Evolutionary conservation across 2,888 invertebrate species (phyloP).

Genomic region (Scaptomyza tumidula): DNA sequence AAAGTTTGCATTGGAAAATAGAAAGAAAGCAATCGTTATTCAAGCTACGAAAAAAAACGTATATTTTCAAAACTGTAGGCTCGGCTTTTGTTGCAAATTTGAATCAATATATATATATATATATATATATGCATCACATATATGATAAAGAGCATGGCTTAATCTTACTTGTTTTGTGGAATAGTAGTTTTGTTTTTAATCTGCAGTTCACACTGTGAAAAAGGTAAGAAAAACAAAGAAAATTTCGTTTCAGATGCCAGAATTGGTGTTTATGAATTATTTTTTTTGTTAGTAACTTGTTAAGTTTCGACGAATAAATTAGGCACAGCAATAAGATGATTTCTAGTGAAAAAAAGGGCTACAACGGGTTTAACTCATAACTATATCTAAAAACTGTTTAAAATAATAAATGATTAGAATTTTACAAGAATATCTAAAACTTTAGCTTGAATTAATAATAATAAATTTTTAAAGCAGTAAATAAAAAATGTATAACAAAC

Average conservation of each 20-base stretch:
- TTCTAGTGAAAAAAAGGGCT: not conserved
- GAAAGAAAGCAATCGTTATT: conserved; percentile 53
- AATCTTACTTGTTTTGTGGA: conserved; percentile 60
- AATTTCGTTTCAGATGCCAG: conserved; percentile 38
- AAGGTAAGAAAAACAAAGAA: conserved; percentile 41
- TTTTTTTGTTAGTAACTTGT: conserved; percentile 61
- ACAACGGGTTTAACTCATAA: not conserved
- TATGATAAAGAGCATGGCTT: conserved; percentile 3
- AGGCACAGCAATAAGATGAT: conserved; percentile 20
- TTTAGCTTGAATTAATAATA: not conserved
- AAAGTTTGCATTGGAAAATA: conserved; percentile 48
- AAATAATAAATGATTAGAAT: not conserved
- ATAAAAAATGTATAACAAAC: conserved; percentile 5
- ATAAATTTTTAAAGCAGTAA: not conserved
- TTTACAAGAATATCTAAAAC: not conserved
- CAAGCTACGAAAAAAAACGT: conserved; percentile 44
- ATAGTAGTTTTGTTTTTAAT: conserved; percentile 34
- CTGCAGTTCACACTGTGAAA: conserved; percentile 71
- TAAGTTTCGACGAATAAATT: conserved; percentile 37
- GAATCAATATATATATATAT: not conserved
- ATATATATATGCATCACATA: not conserved
- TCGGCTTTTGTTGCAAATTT: conserved; percentile 73
- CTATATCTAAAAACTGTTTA: not conserved
- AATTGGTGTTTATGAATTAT: conserved; percentile 2
- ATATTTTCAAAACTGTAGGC: conserved; percentile 27